Base-by-base conservation (phyloP, 1,140 invertebrate species). In the Asbolus verrucosus region DNA sequence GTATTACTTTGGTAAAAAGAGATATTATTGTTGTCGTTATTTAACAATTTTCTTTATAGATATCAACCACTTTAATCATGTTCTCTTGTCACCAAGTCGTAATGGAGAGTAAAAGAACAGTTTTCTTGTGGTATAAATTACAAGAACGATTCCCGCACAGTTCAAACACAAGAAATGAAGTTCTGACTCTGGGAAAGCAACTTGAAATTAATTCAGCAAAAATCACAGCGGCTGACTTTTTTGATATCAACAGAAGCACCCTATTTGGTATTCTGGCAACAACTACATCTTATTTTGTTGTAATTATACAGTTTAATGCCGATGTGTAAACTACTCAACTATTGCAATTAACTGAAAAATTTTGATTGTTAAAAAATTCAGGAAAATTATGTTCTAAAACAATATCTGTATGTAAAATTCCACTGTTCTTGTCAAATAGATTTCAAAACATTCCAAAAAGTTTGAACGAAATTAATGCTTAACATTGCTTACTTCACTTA, bases 161-260 rank as follows among this genome's bases (percentile, higher is more conserved):
- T 63, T 63, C 61, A 9, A 63, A 39, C 1, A 16, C 39, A 21
- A 38, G 61, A 15, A 41, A 39, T 39, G 61, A 63, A 39, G 21
- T 63, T 16, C 11, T 41, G n/a, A 11, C 21, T 2, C 13, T 63
- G 13, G 61, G 33, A 18, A 16, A 11, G 3, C 16, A 63, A 24
- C 21, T 39, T 21, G 6, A 3, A 0, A 18, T 24, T 13, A 41
- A 41, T 63, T 3, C 21, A 6, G 9, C 36, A 8, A 38, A 21
- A 63, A 39, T 63, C n/a, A 63, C 61, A 21, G 61, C 61, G 1
- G 33, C 61, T 6, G 61, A 27, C 14, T 63, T 63, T 27, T 63
- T 63, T 39, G 16, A 63, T 24, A 21, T 63, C 19, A 41, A 63
- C 18, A 63, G 21, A 63, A 39, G 18, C 13, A 41, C 39, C 2